Evolutionary conservation across 2,113 vertebrate species (phyloP), one percentile per base, ranked within the genome.

Genomic region (Meles meles): DNA sequence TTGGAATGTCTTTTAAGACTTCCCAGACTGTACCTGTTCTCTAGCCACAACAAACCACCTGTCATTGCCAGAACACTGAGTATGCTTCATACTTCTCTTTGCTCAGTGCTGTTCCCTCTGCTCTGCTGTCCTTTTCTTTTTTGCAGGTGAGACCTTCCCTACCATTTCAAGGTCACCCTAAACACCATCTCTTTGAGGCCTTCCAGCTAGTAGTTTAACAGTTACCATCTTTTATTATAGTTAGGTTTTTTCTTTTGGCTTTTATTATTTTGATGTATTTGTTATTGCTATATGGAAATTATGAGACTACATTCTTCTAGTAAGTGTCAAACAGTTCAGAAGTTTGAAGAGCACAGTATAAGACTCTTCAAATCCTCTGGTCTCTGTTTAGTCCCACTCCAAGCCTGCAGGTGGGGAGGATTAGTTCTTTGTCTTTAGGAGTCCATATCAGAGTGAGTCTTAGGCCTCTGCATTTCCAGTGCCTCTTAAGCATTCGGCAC

Each of bases 201-300:
- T 95, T 94, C 49, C 20, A 90, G 61, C 13, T 57, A 34, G 20
- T 85, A 39, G 42, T 81, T 80, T 87, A 52, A 76, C 49, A 82
- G 42, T 71, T 47, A 21, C 77, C 25, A 77, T 71, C 34, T 86
- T 96, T 47, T 37, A 59, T 81, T 97, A 42, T 69, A 59, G 52
- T 72, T 93, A 57, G 13, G 14, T 3, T 95, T 55, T 74, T 84
- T 84, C 55, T 88, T 61, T 90, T 61, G 2, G 3, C 31, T 76
- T 89, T 59, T 39, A 10, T 77, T 87, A 55, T 85, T 96, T 96
- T 92, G 63, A 25, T 87, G 55, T 82, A 44, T 77, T 89, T 71
- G 18, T 80, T 74, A 79, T 97, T 72, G 39, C 84, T 88, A 31
- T 82, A 29, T 71, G 76, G 67, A 49, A 96, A 94, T 94, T 74